phyloP scores from a whole-genome alignment of 2,888 invertebrate genomes.

The Maniola hyperantus region DNA sequence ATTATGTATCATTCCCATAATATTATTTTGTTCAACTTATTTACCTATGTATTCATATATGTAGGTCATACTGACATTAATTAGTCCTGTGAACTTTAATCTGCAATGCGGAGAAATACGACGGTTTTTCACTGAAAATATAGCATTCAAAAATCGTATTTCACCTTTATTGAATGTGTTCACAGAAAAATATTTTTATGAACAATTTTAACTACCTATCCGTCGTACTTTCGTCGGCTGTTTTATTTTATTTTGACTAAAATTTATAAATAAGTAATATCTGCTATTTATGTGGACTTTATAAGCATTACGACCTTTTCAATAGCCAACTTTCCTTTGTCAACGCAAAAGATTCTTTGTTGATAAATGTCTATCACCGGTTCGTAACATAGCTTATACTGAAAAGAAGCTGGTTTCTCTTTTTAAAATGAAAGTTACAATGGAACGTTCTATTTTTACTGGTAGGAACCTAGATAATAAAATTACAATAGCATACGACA shows the following conservation, averaged over 20 bases:
- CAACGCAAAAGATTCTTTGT: too few species aligned
- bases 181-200: slow-evolving; percentile 6
- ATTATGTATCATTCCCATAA: background rate
- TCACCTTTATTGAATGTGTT: slow-evolving; percentile 16
- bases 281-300: background rate
- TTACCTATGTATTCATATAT: slow-evolving; percentile 11
- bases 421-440: too few species aligned
- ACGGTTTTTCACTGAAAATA: slow-evolving; percentile 25
- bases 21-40: slow-evolving; percentile 9
- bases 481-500: too few species aligned
- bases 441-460: too few species aligned
- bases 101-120: slow-evolving; percentile 38
- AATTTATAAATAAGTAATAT: background rate
- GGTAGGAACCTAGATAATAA: too few species aligned
- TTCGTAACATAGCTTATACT: too few species aligned
- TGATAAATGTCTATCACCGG: too few species aligned
- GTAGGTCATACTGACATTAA: slow-evolving; percentile 34
- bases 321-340: too few species aligned
- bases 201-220: background rate
- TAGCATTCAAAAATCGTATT: slow-evolving; percentile 22
- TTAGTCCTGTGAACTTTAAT: slow-evolving; percentile 34
- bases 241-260: background rate
- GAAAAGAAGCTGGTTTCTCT: too few species aligned
- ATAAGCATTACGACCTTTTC: background rate
- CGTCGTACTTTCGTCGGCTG: background rate